Base-by-base conservation (phyloP, 2,113 vertebrate species). In the Gobius niger region DNA sequence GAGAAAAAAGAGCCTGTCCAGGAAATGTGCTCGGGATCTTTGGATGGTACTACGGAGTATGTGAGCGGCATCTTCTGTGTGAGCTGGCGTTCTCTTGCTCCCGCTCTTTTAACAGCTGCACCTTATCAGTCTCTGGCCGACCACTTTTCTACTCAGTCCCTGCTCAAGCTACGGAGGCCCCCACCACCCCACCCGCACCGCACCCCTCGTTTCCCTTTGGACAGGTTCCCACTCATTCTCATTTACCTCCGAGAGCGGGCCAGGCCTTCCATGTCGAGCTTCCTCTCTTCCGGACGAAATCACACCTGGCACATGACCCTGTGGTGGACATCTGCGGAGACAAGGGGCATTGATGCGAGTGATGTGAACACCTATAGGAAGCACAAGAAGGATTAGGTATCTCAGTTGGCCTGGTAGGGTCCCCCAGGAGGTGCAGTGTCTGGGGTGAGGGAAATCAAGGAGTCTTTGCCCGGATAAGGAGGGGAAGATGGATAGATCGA, bases 71-170 rank as follows among this genome's bases (percentile, higher is more conserved):
- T 78, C 40, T 59, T 67, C 11, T 56, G 63, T 77, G 63, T 80
- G 57, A 60, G 41, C 66, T 44, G 46, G 40, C 24, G 67, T 53
- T 65, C 67, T 76, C 9, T 1, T 47, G 59, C 46, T 62, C 18
- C 67, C 10, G 4, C 67, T 66, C 67, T 71, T 64, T 79, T 78
- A 64, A 84, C 90, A 92, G 91, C 91, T 90, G 91, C 68, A 82
- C 76, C 83, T 82, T 88, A 89, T 91, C 88, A 90, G 78, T 44
- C 65, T 64, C 63, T 80, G 84, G 87, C 83, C 52, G 72, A 57
- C 44, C 8, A 66, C 82, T 80, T 79, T 83, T 73, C 85, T 85
- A 75, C 85, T 72, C 73, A 83, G 85, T 85, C 72, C 74, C 78
- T 65, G 59, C 47, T 85, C 50, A 40, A 78, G 65, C 84, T 56